phyloP scores from a whole-genome alignment of 2,113 vertebrate genomes.

The Saccopteryx leptura region DNA sequence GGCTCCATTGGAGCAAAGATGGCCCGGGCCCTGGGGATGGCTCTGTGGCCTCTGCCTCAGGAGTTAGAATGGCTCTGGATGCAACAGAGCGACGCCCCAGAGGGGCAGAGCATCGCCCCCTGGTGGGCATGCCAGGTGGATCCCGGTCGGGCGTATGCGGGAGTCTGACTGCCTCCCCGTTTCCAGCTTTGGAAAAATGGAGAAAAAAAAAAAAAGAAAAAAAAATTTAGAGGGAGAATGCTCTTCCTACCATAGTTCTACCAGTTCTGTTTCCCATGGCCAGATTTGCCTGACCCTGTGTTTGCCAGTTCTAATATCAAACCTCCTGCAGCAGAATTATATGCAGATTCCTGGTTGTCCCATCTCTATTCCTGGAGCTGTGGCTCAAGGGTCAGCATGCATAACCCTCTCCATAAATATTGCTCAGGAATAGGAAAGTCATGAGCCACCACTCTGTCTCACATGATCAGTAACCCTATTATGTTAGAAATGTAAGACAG shows the following conservation, averaged over 20 bases:
- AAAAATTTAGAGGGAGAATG: not conserved
- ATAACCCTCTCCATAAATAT: fast-evolving
- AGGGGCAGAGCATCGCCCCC: no score
- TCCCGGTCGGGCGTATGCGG: no score
- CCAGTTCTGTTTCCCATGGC: not conserved
- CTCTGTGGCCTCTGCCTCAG: no score
- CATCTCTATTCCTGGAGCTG: not conserved
- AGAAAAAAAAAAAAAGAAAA: not conserved
- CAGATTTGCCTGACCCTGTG: not conserved
- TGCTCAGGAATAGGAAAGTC: not conserved
- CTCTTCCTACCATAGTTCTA: not conserved
- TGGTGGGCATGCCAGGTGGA: no score
- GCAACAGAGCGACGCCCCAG: no score
- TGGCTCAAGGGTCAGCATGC: not conserved
- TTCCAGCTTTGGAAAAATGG: no score
- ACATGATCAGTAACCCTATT: no score
- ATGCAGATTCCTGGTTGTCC: not conserved
- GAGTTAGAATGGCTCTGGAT: no score
- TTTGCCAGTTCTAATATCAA: not conserved
- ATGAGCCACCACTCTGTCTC: not conserved
- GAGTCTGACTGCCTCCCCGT: no score
- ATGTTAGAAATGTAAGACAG: not conserved
- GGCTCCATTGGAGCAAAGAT: no score
- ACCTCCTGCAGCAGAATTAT: not conserved
- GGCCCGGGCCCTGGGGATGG: no score